Conservation (phyloP, 2,888 invertebrate genomes). For the Gandaritis pyraliata region DNA sequence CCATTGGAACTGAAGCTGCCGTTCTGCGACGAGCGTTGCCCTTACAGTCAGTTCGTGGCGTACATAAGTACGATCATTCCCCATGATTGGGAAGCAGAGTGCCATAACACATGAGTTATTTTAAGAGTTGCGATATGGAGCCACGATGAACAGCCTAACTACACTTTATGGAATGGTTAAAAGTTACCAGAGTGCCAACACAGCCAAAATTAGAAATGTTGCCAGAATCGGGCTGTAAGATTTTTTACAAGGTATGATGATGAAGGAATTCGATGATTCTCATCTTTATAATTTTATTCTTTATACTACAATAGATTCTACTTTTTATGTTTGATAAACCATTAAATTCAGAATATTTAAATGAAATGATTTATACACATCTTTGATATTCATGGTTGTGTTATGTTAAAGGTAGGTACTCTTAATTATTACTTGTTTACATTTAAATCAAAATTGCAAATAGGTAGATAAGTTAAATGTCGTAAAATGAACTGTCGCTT, state of each 20-base stretch:
- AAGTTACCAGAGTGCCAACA: conserved; percentile 19
- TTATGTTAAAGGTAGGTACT: too few species aligned
- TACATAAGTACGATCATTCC: conserved; percentile 85
- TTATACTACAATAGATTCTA: too few species aligned
- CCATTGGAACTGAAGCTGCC: conserved; percentile 85
- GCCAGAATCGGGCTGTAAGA: too few species aligned
- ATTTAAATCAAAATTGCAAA: neutral
- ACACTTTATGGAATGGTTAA: neutral
- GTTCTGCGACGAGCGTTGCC: conserved; percentile 87
- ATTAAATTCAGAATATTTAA: too few species aligned
- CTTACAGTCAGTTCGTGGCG: conserved; percentile 81
- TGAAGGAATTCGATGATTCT: too few species aligned
- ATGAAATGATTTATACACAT: too few species aligned
- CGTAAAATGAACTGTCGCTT: too few species aligned
- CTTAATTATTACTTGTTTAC: neutral
- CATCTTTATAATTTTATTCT: too few species aligned
- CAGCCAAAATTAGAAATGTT: conserved; percentile 6
- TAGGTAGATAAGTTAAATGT: conserved; percentile 2
- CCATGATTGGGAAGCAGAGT: conserved; percentile 88
- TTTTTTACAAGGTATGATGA: too few species aligned
- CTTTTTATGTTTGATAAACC: too few species aligned
- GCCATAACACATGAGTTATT: conserved; percentile 63
- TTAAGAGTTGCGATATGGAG: conserved; percentile 8
- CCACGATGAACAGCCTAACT: neutral
- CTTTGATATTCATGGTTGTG: too few species aligned